phyloP scores from a whole-genome alignment of 2,797 vertebrate species.

The Artibeus lituratus region DNA sequence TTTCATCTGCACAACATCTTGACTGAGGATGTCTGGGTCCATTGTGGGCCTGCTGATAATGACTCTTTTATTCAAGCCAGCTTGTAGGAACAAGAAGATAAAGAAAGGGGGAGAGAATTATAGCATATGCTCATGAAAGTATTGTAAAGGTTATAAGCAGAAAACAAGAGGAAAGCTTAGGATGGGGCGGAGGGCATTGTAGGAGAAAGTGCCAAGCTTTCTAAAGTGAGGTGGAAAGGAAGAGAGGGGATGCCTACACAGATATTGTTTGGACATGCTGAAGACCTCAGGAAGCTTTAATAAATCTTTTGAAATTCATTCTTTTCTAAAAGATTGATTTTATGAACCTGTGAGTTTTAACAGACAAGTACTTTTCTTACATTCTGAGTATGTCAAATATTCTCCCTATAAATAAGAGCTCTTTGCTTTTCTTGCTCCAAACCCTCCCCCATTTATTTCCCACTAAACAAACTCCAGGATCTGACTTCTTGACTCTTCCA shows the following conservation, averaged over 20 bases:
- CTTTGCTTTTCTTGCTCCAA: background rate
- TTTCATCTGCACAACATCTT: slow-evolving; percentile 96
- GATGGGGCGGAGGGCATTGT: background rate
- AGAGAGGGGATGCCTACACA: slow-evolving; percentile 3
- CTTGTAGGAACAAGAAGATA: slow-evolving; percentile 98
- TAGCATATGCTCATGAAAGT: slow-evolving; percentile 89
- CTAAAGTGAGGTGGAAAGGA: slow-evolving; percentile 64
- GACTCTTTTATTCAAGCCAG: slow-evolving; percentile 94
- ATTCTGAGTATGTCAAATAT: slow-evolving; percentile 56
- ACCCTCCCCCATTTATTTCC: background rate
- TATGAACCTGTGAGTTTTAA: slow-evolving; percentile 70
- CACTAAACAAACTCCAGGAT: fast-evolving
- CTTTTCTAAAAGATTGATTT: slow-evolving; percentile 69
- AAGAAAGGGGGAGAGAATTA: slow-evolving; percentile 92
- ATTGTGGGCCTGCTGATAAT: slow-evolving; percentile 95
- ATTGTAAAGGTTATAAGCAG: slow-evolving; percentile 89
- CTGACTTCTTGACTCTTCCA: background rate
- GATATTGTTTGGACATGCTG: slow-evolving; percentile 54
- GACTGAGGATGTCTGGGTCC: slow-evolving; percentile 93
- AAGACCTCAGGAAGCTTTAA: slow-evolving; percentile 68
- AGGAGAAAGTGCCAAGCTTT: slow-evolving; percentile 71
- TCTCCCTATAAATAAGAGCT: background rate
- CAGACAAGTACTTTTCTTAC: slow-evolving; percentile 63
- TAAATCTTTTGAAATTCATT: slow-evolving; percentile 72
- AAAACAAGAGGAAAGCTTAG: slow-evolving; percentile 76